Conservation (phyloP, 2,797 vertebrate species). For the Arctocebus calabarensis region DNA sequence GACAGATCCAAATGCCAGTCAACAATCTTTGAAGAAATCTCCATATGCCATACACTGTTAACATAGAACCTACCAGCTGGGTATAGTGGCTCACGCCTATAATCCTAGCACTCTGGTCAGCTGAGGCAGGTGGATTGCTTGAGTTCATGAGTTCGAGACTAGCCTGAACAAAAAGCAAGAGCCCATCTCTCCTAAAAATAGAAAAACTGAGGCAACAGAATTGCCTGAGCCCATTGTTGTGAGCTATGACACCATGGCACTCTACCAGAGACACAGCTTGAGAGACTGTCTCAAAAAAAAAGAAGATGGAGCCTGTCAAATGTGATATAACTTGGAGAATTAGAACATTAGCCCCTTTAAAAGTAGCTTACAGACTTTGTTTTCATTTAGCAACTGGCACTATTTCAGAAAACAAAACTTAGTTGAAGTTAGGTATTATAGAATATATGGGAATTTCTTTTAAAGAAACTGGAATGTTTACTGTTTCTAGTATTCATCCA, state of each 20-base stretch:
- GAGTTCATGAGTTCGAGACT: too few relatives aligned
- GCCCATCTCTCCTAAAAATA: too few relatives aligned
- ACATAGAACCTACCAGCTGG: background rate
- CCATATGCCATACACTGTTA: background rate
- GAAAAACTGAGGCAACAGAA: too few relatives aligned
- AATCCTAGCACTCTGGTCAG: too few relatives aligned
- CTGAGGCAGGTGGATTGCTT: too few relatives aligned
- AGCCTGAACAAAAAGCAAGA: too few relatives aligned
- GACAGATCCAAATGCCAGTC: background rate
- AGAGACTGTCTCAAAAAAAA: too few relatives aligned
- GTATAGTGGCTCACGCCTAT: too few relatives aligned
- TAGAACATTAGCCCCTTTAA: background rate
- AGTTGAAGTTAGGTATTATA: background rate
- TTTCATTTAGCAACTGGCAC: background rate
- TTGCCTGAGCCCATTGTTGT: too few relatives aligned
- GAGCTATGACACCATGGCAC: too few relatives aligned
- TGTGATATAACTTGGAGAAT: background rate
- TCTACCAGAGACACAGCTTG: too few relatives aligned
- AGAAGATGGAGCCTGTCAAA: background rate
- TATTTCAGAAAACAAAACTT: constrained; percentile 29
- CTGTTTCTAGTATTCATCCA: background rate
- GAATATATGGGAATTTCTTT: background rate
- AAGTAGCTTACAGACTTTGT: constrained; percentile 19
- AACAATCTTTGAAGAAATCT: background rate
- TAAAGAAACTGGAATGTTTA: background rate